These are phyloP conservation scores for Rhogogaster chlorosoma DNA, from an alignment of 2,888 invertebrate species.

Conservation along the genomic window DNA sequence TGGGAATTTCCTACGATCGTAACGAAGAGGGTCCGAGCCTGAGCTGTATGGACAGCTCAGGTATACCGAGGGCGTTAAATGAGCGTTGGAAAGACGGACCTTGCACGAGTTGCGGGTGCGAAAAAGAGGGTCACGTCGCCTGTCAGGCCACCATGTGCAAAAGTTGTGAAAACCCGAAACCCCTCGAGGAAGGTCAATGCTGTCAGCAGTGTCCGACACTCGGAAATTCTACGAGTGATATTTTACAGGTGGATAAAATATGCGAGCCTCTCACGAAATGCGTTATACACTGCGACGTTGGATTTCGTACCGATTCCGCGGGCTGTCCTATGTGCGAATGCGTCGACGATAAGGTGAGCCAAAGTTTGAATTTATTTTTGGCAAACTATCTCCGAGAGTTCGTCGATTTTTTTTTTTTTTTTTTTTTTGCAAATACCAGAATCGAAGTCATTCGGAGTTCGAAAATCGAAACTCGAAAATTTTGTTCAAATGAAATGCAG, in stretches of 20 bases:
- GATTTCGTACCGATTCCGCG: slow-evolving; percentile 58
- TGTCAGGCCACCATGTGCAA: slow-evolving; percentile 73
- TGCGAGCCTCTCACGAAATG: slow-evolving; percentile 63
- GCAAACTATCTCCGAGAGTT: not conserved
- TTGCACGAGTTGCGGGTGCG: slow-evolving; percentile 71
- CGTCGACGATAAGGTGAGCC: slow-evolving; percentile 57
- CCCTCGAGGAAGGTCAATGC: slow-evolving; percentile 68
- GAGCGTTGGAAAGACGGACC: slow-evolving; percentile 63
- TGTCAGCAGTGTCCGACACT: slow-evolving; percentile 68
- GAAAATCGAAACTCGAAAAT: too few relatives aligned
- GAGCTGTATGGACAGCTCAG: slow-evolving; percentile 63
- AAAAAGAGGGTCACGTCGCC: slow-evolving; percentile 60
- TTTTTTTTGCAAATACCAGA: too few relatives aligned
- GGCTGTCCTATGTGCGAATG: slow-evolving; percentile 68
- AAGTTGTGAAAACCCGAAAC: slow-evolving; percentile 68
- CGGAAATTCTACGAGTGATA: slow-evolving; percentile 55
- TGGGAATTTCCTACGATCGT: slow-evolving; percentile 64
- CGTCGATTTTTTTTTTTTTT: too few relatives aligned
- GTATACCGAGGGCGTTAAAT: slow-evolving; percentile 62
- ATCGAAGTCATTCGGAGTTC: too few relatives aligned
- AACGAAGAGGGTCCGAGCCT: slow-evolving; percentile 57
- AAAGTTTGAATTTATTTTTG: not conserved
- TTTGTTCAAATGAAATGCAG: not conserved
- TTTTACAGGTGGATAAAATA: slow-evolving; percentile 20
- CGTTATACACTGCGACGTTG: slow-evolving; percentile 65